Conservation (phyloP, 23 tunicate genomes). For the Styela plicata region DNA sequence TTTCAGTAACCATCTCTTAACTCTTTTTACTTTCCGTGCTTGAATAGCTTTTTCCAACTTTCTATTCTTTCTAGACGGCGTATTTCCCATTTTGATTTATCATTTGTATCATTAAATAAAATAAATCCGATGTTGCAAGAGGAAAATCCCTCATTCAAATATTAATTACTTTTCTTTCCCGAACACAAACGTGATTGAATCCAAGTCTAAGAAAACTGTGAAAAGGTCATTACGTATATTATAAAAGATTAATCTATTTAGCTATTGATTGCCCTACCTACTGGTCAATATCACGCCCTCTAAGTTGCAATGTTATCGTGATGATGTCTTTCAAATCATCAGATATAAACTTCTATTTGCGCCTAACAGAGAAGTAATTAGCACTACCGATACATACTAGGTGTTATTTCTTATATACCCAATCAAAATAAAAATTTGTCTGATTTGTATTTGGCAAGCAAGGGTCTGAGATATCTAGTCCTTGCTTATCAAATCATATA, state of each 20-base stretch:
- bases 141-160: too few relatives aligned
- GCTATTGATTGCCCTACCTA: neutral
- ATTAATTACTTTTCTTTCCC: too few relatives aligned
- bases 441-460: too few relatives aligned
- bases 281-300: neutral
- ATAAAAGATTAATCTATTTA: neutral
- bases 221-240: too few relatives aligned
- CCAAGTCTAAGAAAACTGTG: too few relatives aligned
- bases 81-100: slow-evolving; percentile 17
- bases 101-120: neutral
- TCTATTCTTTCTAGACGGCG: slow-evolving; percentile 25
- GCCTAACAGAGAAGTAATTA: neutral
- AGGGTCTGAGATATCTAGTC: too few relatives aligned
- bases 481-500: too few relatives aligned
- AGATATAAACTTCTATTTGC: too few relatives aligned
- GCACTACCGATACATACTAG: neutral
- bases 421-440: too few relatives aligned
- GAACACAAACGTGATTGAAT: too few relatives aligned
- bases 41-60: slow-evolving; percentile 40
- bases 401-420: neutral
- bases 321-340: too few relatives aligned
- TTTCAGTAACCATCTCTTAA: slow-evolving; percentile 33
- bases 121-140: too few relatives aligned
- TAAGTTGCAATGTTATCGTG: neutral
- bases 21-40: slow-evolving; percentile 30